Conservation (phyloP, 2,888 invertebrate species). For the Uloborus plumipes region DNA sequence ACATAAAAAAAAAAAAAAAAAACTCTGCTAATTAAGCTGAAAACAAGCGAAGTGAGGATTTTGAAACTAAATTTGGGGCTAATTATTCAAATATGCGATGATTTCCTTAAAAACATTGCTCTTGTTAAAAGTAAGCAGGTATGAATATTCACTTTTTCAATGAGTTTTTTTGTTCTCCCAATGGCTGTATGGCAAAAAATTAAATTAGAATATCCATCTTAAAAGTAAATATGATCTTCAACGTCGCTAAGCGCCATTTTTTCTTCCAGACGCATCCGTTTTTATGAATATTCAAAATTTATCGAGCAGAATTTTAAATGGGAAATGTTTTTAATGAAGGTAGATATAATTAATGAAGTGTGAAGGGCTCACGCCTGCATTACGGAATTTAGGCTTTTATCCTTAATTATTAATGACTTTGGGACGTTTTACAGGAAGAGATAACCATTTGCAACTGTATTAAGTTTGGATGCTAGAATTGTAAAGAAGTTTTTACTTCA, state of each 20-base stretch:
- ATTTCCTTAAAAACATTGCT: slow-evolving; percentile 16
- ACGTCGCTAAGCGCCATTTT: slow-evolving; percentile 1
- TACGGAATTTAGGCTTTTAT: slow-evolving; percentile 44
- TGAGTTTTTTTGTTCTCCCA: slow-evolving; percentile 41
- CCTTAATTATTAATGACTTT: slow-evolving; percentile 46
- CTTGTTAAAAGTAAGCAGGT: not conserved
- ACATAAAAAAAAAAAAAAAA: slow-evolving; percentile 6
- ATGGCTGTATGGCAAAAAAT: slow-evolving; percentile 24
- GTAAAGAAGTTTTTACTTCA: too few species aligned
- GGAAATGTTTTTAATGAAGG: slow-evolving; percentile 40
- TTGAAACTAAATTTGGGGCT: slow-evolving; percentile 50
- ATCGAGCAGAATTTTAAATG: slow-evolving; percentile 25
- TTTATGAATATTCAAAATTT: slow-evolving; percentile 61
- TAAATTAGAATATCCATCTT: slow-evolving; percentile 35
- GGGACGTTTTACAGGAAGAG: slow-evolving; percentile 11
- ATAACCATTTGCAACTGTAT: too few species aligned
- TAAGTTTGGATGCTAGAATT: too few species aligned
- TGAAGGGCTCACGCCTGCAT: slow-evolving; percentile 23
- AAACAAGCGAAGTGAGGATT: slow-evolving; percentile 29
- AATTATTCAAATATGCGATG: slow-evolving; percentile 52
- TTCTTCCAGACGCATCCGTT: slow-evolving; percentile 30
- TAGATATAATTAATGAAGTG: slow-evolving; percentile 47
- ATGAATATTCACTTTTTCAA: slow-evolving; percentile 64
- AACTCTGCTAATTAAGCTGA: slow-evolving; percentile 35
- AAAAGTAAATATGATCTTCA: slow-evolving; percentile 15